phyloP scores from a whole-genome alignment of 2,797 vertebrate species.

The Eulemur rubriventer region DNA sequence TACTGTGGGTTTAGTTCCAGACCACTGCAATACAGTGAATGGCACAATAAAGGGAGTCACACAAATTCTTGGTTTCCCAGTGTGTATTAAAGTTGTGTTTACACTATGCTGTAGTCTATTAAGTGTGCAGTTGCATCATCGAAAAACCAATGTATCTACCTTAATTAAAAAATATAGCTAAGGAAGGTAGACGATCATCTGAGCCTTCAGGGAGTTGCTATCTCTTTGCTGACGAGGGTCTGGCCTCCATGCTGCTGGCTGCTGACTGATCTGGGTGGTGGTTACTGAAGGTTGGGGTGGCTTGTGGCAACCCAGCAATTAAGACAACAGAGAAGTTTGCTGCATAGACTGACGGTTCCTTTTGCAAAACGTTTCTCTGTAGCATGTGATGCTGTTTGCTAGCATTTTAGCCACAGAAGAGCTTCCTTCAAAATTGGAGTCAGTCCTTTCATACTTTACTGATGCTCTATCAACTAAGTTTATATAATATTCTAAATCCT shows the following conservation, averaged over 20 bases:
- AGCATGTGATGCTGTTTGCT: background rate
- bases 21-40: background rate
- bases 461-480: background rate
- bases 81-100: background rate
- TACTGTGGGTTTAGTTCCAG: background rate
- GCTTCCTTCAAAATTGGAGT: background rate
- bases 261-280: background rate
- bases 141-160: background rate
- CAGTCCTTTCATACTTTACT: background rate
- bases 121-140: no score
- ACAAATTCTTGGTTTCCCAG: background rate
- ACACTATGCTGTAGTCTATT: background rate
- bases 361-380: background rate
- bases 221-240: background rate
- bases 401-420: background rate
- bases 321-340: background rate
- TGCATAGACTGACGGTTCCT: background rate
- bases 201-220: background rate
- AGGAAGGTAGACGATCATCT: background rate
- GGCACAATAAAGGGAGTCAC: background rate
- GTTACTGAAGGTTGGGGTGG: background rate
- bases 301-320: background rate
- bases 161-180: background rate
- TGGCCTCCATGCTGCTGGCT: background rate
- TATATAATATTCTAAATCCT: background rate